phyloP scores from a whole-genome alignment of 2,113 vertebrate genomes.

The Perognathus longimembris region DNA sequence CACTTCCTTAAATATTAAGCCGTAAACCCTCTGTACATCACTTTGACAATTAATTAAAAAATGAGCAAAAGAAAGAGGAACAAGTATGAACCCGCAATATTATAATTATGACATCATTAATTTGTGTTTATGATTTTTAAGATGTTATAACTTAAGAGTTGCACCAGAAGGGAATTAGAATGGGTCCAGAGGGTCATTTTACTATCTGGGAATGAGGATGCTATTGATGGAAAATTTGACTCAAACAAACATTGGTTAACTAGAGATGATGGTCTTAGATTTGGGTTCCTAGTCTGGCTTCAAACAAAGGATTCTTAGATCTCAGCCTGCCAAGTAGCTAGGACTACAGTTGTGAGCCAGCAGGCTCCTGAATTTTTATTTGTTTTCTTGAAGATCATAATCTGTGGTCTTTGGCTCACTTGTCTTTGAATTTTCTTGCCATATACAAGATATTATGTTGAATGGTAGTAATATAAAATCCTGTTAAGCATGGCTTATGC shows the following conservation, averaged over 20 bases:
- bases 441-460: not conserved
- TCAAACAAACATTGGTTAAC: not conserved
- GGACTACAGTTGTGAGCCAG: too few species aligned
- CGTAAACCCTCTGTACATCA: too few species aligned
- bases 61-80: too few species aligned
- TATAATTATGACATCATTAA: constrained; percentile 15
- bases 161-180: constrained; percentile 29
- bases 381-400: constrained; percentile 32
- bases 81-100: not conserved
- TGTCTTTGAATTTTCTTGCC: constrained; percentile 36
- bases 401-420: not conserved
- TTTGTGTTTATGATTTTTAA: not conserved
- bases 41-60: too few species aligned
- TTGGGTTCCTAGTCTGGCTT: too few species aligned
- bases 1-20: too few species aligned
- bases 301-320: too few species aligned
- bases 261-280: too few species aligned
- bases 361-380: not conserved
- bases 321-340: too few species aligned
- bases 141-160: not conserved
- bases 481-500: not conserved
- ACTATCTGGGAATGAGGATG: not conserved
- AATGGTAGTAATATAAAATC: not conserved
- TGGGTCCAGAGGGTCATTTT: not conserved
- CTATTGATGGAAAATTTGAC: constrained; percentile 12